phyloP scores from a whole-genome alignment of 2,797 vertebrate species.

The Eulemur albifrons region DNA sequence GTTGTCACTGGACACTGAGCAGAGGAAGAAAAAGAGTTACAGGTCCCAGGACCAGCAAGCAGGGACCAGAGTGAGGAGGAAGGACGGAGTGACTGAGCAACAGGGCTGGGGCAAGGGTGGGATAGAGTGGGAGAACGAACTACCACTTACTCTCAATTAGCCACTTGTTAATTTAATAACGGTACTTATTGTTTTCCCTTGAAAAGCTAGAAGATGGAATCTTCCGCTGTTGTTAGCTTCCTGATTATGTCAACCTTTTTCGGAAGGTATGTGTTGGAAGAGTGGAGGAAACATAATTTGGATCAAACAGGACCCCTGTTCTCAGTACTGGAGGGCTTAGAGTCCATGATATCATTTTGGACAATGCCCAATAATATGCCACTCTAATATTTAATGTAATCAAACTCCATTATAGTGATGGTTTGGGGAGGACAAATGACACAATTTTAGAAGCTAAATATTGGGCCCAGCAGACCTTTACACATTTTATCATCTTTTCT shows the following conservation, averaged over 20 bases:
- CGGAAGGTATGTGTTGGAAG: background rate
- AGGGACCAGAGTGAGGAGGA: background rate
- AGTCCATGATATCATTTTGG: background rate
- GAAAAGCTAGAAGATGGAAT: background rate
- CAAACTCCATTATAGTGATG: background rate
- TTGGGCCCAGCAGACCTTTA: background rate
- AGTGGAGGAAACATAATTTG: background rate
- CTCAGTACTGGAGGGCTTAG: background rate
- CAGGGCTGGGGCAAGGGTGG: background rate
- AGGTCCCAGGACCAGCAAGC: background rate
- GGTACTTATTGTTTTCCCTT: background rate
- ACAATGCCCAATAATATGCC: background rate
- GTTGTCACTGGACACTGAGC: background rate
- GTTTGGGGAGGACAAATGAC: background rate
- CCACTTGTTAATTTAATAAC: background rate
- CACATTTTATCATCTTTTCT: background rate
- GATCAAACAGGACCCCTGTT: background rate
- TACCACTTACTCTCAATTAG: background rate
- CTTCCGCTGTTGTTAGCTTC: background rate
- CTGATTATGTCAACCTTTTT: background rate
- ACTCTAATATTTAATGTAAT: background rate
- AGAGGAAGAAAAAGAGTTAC: background rate
- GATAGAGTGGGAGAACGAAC: background rate
- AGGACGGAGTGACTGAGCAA: accelerated
- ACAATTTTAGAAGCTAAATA: background rate